phyloP scores from a whole-genome alignment of 2,113 vertebrate species.

The Tautogolabrus adspersus region DNA sequence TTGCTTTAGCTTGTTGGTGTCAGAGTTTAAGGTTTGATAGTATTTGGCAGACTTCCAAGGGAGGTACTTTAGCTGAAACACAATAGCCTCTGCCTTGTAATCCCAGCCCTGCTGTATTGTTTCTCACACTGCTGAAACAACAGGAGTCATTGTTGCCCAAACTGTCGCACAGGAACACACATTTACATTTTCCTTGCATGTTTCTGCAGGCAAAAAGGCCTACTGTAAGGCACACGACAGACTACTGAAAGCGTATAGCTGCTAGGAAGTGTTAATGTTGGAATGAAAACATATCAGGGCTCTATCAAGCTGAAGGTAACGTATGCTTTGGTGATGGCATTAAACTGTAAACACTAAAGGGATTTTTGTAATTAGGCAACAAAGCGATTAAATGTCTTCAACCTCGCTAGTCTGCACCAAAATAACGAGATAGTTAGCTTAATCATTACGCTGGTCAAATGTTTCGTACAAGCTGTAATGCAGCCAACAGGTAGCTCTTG shows the following conservation, averaged over 20 bases:
- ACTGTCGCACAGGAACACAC: neutral
- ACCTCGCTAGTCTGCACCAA: no score
- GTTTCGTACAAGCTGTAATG: no score
- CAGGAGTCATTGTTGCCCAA: neutral
- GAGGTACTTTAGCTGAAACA: conserved; percentile 1
- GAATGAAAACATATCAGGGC: neutral
- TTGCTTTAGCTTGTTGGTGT: no score
- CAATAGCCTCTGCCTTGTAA: conserved; percentile 1
- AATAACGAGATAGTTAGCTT: no score
- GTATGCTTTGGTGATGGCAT: neutral
- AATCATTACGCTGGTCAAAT: no score
- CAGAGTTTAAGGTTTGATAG: no score
- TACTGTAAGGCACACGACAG: neutral
- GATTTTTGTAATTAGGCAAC: no score
- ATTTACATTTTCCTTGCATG: neutral
- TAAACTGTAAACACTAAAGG: neutral
- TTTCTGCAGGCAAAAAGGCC: neutral
- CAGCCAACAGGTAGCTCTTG: no score
- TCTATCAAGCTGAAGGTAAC: neutral
- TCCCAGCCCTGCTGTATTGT: neutral
- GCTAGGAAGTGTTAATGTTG: no score
- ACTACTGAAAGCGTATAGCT: no score
- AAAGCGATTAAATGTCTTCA: no score
- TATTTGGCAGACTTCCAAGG: neutral
- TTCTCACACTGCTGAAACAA: conserved; percentile 17